A percentile compares a stretch with the other conserved stretches of the same genome.
Evolutionary conservation across 2,113 vertebrate genomes (phyloP).

Genomic region (Pachypanchax playfairii): DNA sequence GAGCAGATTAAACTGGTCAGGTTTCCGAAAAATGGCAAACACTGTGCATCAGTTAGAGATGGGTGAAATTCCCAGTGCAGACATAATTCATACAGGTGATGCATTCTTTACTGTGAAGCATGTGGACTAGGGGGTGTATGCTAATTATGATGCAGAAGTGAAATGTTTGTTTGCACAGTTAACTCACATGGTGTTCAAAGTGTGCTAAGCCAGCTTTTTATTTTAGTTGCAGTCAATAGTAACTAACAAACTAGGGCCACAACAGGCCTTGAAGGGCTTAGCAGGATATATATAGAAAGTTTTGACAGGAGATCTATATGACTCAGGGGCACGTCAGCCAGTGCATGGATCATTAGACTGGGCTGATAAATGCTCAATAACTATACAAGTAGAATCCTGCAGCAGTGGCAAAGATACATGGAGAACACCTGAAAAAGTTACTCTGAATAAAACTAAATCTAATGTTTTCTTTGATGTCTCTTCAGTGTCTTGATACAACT

Average conservation of each 20-base stretch:
- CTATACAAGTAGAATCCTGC: slow-evolving; percentile 20
- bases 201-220: slow-evolving; percentile 29
- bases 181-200: slow-evolving; percentile 20
- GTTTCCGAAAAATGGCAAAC: slow-evolving; percentile 20
- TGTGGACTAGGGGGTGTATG: no score
- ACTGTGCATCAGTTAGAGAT: slow-evolving; percentile 12
- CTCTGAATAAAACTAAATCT: background rate
- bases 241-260: slow-evolving; percentile 46
- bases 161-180: slow-evolving; percentile 7
- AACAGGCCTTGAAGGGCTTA: slow-evolving; percentile 44
- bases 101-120: background rate
- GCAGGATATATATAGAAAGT: slow-evolving; percentile 66
- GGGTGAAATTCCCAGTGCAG: background rate
- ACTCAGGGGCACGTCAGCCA: slow-evolving; percentile 48
- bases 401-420: slow-evolving; percentile 23
- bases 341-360: slow-evolving; percentile 46
- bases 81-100: background rate
- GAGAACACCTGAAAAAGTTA: background rate
- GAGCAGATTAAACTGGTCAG: slow-evolving; percentile 47
- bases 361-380: slow-evolving; percentile 41
- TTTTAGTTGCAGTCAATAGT: slow-evolving; percentile 59
- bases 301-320: slow-evolving; percentile 63
- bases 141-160: background rate
- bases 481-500: slow-evolving; percentile 6
- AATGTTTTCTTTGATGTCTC: background rate